Conservation (phyloP, 1,140 invertebrate species). For the Reticulitermes speratus region DNA sequence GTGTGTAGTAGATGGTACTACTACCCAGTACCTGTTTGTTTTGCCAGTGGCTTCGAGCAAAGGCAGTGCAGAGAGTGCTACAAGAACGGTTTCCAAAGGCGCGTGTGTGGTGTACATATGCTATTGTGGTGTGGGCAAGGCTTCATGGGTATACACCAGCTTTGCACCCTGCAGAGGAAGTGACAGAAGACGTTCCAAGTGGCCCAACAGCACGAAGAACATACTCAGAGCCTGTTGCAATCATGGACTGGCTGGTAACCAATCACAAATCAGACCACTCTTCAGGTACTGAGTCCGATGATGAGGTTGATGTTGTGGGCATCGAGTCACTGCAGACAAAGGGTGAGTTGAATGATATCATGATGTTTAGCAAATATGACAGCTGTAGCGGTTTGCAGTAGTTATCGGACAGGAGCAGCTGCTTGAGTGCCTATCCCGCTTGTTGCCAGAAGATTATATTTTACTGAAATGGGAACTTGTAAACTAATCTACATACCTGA, state of each 20-base stretch:
- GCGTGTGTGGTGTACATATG: constrained; percentile 44
- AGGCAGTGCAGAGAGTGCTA: constrained; percentile 38
- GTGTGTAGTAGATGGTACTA: too few relatives aligned
- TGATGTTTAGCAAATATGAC: background rate
- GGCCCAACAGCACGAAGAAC: background rate
- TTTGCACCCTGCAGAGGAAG: background rate
- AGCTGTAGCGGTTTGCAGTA: too few relatives aligned
- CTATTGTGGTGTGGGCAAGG: constrained; percentile 45
- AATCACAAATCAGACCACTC: background rate
- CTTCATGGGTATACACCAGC: constrained; percentile 42
- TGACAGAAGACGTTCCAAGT: background rate
- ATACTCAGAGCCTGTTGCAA: constrained; percentile 15
- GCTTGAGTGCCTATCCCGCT: too few relatives aligned
- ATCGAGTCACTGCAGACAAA: background rate
- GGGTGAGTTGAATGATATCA: background rate
- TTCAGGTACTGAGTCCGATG: background rate
- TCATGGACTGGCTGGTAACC: constrained; percentile 21
- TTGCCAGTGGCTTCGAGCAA: constrained; percentile 45
- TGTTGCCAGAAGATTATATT: too few relatives aligned
- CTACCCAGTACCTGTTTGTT: background rate
- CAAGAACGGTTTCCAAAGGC: constrained; percentile 35
- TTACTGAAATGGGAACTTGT: too few relatives aligned
- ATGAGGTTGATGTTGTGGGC: constrained; percentile 25
- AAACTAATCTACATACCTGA: too few relatives aligned
- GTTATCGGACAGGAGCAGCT: too few relatives aligned